Percentiles rank a stretch among this genome's conserved stretches.
Conservation (phyloP, 2,888 invertebrate genomes). For the Rosalia funebris region DNA sequence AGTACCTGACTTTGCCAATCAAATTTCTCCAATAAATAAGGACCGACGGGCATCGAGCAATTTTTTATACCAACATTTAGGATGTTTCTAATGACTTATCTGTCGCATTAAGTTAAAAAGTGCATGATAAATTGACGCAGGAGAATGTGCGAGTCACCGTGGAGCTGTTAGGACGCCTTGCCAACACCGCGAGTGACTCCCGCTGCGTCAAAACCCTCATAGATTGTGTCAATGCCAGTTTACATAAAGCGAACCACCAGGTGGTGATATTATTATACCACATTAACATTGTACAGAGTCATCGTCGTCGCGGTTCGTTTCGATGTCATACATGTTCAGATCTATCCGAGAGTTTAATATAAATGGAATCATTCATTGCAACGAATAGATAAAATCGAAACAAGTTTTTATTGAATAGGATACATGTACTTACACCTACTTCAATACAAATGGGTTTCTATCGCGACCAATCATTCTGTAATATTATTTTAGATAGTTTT, state of each 20-base stretch:
- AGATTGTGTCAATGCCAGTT: constrained; percentile 53
- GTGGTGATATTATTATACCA: constrained; percentile 57
- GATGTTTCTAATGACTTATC: constrained; percentile 19
- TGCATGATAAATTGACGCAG: constrained; percentile 42
- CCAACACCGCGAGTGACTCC: constrained; percentile 44
- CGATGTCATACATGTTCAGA: constrained; percentile 9
- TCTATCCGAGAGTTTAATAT: constrained; percentile 23
- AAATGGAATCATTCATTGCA: constrained; percentile 43
- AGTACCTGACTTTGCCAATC: too few species aligned
- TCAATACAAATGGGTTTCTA: neutral
- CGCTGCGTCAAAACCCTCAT: constrained; percentile 42
- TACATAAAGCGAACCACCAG: constrained; percentile 52
- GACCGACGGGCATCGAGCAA: too few species aligned
- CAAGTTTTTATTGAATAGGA: constrained; percentile 32
- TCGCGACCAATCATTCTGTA: too few species aligned
- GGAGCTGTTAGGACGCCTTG: constrained; percentile 45
- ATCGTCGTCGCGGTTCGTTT: constrained; percentile 33
- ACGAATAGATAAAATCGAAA: constrained; percentile 32
- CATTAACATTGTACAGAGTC: constrained; percentile 51
- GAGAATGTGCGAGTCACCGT: constrained; percentile 49
- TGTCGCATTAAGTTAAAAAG: constrained; percentile 33
- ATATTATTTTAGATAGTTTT: too few species aligned
- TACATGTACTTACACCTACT: constrained; percentile 32
- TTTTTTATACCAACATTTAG: constrained; percentile 6
- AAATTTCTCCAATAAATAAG: too few species aligned